A percentile compares a stretch with the other conserved stretches of the same genome.
Evolutionary conservation across 2,888 invertebrate genomes (phyloP).

Genomic region (Lasioglossum morio): DNA sequence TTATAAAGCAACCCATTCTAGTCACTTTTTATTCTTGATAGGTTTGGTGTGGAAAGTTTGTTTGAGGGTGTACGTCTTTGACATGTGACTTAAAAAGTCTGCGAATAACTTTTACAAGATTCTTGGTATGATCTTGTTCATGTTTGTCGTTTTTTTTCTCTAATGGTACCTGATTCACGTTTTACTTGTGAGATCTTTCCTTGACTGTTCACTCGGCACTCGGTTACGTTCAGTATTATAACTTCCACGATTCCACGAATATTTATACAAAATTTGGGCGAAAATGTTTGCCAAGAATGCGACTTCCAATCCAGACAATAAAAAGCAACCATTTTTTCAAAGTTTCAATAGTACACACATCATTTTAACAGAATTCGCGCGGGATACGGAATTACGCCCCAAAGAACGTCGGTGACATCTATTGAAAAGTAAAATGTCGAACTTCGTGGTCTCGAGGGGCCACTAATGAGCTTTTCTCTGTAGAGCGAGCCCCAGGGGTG

Average conservation of each 20-base stretch:
- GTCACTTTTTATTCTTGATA: not conserved
- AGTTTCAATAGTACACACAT: not conserved
- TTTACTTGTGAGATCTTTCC: not conserved
- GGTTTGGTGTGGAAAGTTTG: not conserved
- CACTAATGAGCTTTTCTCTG: constrained; percentile 10
- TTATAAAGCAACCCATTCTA: not conserved
- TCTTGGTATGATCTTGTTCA: not conserved
- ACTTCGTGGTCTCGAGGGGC: not conserved
- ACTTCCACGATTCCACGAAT: not conserved
- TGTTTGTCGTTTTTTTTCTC: not conserved
- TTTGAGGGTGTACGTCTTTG: not conserved
- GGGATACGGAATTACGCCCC: not conserved
- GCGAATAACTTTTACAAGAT: not conserved
- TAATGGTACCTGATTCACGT: not conserved
- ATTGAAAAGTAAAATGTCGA: constrained; percentile 18
- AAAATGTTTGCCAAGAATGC: not conserved
- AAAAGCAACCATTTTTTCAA: no score
- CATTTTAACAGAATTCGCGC: not conserved
- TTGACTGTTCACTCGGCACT: not conserved
- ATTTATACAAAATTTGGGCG: not conserved
- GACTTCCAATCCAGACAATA: not conserved
- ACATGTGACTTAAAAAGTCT: not conserved
- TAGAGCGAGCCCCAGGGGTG: not conserved
- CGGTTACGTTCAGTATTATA: not conserved
- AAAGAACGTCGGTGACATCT: not conserved